These are phyloP conservation scores for Brachyalestes nurse DNA, from an alignment of 2,797 vertebrate genomes.

Conservation along the genomic window DNA sequence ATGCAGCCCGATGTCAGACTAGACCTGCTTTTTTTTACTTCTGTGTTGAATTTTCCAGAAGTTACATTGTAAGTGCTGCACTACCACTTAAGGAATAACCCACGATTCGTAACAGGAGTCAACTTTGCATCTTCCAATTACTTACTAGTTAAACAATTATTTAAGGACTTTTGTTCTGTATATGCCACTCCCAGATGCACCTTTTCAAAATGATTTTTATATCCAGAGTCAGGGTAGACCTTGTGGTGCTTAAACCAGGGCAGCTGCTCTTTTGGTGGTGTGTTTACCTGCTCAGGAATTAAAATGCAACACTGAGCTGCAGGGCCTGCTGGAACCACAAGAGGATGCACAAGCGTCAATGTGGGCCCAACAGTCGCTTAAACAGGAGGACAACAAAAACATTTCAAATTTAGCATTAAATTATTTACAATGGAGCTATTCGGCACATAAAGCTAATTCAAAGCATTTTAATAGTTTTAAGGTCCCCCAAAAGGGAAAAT, in stretches of 20 bases:
- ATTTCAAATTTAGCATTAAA: background rate
- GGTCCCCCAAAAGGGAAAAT: too few species aligned
- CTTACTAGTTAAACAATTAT: too few species aligned
- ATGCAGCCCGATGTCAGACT: background rate
- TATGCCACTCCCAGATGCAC: background rate
- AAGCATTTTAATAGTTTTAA: too few species aligned
- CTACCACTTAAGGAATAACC: background rate
- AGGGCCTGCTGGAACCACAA: slow-evolving; percentile 15
- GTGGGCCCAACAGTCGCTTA: too few species aligned
- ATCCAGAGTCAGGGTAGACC: background rate
- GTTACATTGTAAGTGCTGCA: background rate
- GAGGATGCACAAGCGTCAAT: slow-evolving; percentile 54
- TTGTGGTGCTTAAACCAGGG: background rate
- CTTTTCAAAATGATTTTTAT: background rate
- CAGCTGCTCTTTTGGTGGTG: background rate
- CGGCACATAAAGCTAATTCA: too few species aligned
- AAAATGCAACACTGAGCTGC: background rate
- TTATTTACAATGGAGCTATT: too few species aligned
- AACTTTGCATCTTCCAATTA: too few species aligned
- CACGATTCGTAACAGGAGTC: background rate
- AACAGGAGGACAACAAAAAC: background rate
- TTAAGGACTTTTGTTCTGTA: too few species aligned
- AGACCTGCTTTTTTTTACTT: background rate
- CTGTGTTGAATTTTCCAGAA: background rate
- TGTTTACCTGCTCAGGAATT: background rate